These are phyloP conservation scores for Suillia variegata DNA, from an alignment of 2,888 invertebrate genomes.

Conservation along the genomic window DNA sequence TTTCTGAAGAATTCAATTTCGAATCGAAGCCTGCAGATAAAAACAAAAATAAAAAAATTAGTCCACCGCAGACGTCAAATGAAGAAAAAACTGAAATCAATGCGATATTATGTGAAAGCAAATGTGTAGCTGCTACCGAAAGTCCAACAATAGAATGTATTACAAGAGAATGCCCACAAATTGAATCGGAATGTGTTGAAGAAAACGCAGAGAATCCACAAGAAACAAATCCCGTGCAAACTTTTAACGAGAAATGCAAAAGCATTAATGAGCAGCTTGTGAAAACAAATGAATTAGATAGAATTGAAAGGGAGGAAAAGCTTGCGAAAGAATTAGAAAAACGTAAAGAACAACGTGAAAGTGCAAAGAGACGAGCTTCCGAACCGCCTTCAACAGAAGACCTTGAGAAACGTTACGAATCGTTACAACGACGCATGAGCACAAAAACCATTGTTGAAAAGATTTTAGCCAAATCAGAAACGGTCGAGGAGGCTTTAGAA, in stretches of 20 bases:
- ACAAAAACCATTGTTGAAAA: too few relatives aligned
- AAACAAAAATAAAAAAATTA: neutral
- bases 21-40: too few relatives aligned
- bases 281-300: neutral
- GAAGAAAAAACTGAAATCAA: neutral
- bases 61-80: neutral
- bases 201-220: too few relatives aligned
- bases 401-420: conserved; percentile 34
- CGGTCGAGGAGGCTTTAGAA: neutral
- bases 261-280: neutral
- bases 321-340: neutral
- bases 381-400: conserved; percentile 37
- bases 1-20: too few relatives aligned
- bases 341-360: neutral
- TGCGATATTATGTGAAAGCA: neutral
- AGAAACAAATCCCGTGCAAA: neutral
- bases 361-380: neutral
- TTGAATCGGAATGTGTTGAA: too few relatives aligned
- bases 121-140: too few relatives aligned
- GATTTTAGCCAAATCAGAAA: conserved; percentile 1
- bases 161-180: too few relatives aligned
- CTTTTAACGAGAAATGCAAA: conserved; percentile 14
- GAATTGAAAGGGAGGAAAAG: neutral
- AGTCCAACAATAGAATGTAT: too few relatives aligned
- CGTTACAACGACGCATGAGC: conserved; percentile 26